Evolutionary conservation across 2,888 invertebrate species (phyloP), one percentile per base, ranked within the genome.

Genomic region (Parasteatoda lunata): DNA sequence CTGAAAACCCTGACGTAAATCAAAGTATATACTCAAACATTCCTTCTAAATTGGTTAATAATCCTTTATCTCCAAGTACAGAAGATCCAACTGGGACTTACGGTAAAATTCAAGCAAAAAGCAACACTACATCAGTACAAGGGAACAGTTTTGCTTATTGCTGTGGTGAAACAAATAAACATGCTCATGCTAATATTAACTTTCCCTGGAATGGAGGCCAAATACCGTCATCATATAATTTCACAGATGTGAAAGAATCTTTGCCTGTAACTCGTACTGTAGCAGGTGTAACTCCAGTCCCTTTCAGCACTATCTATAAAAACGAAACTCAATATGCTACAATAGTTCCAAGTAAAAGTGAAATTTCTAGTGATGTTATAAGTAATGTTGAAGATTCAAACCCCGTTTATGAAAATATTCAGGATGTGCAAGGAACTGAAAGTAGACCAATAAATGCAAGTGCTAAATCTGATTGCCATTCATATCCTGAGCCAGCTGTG

Each of bases 121-220:
- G 30, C 30, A 48, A 71, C 11, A 47, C 51, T 13, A 48, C 54
- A n/a, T 49, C 86, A 5, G 51, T 15, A 51, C 81, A 77, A 59
- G 81, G 81, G 52, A 87, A 87, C 51, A 87, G 81, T 69, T 87
- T 87, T 72, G 86, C 81, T 15, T 87, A 82, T 49, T 87, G 86
- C 49, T 87, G 86, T 68, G 86, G 86, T 47, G 86, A 87, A 15
- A 54, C 59, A 5, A 82, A 82, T 64, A 77, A 87, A 69, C 72
- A 72, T 51, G 47, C 72, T 45, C 86, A 87, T 87, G 69, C 77
- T 15, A 73, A 87, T 54, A 69, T 82, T 6, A 82, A 51, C 64
- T 87, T 87, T 69, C 81, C 86, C 11, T 86, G 85, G 85, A 77
- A 86, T 81, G 64, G 54, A 15, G 51, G 68, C 15, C 77, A 87